Evolutionary conservation across 2,797 vertebrate species (phyloP).

Genomic region (Pyrocephalus nanus): DNA sequence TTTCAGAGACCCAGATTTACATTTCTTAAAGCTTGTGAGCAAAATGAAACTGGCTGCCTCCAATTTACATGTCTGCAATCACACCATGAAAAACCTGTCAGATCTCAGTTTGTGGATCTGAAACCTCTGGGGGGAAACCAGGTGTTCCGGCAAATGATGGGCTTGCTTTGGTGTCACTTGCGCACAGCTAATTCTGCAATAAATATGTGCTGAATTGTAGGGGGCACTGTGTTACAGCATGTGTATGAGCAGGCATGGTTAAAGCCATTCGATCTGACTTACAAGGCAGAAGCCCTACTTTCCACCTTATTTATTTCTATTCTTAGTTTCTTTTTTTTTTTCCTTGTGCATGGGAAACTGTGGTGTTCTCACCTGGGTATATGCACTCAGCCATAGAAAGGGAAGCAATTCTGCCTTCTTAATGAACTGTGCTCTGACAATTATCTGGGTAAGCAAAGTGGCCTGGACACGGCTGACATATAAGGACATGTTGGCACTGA

Average conservation of each 20-base stretch:
- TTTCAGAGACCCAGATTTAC: conserved; percentile 55
- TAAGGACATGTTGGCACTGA: neutral
- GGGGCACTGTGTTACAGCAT: neutral
- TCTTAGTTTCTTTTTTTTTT: neutral
- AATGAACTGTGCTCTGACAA: neutral
- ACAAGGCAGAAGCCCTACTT: neutral
- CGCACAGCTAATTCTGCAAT: neutral
- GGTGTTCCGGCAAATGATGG: conserved; percentile 2
- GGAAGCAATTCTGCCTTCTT: neutral
- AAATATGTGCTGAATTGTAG: neutral
- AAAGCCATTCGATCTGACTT: neutral
- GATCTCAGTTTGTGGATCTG: conserved; percentile 26
- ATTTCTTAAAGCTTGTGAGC: conserved; percentile 39
- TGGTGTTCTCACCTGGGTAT: neutral
- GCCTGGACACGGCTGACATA: neutral
- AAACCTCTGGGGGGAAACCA: conserved; percentile 23
- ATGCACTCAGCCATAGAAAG: neutral
- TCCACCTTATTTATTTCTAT: neutral
- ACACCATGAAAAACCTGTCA: conserved; percentile 26
- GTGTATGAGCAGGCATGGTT: neutral
- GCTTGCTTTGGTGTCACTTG: neutral
- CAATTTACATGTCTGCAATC: conserved; percentile 44
- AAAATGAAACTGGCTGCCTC: conserved; percentile 48
- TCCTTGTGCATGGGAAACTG: neutral
- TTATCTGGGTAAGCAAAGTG: neutral